These are phyloP conservation scores for Eupeodes corollae DNA, from an alignment of 1,140 invertebrate genomes.

Conservation along the genomic window DNA sequence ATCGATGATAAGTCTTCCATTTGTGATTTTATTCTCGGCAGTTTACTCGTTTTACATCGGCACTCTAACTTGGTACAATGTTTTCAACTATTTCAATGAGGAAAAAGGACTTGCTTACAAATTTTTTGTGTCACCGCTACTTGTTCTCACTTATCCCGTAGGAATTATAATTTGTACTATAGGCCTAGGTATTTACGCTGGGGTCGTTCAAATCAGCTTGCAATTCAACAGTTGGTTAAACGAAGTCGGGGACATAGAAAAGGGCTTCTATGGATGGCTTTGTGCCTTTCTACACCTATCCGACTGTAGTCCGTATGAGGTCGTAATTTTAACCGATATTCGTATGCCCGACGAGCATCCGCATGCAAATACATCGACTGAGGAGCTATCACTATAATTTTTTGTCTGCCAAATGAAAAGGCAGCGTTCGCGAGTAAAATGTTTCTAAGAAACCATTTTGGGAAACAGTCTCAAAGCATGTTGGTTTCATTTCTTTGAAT, in stretches of 20 bases:
- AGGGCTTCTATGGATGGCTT: conserved; percentile 69
- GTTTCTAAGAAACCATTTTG: background rate
- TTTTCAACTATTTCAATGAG: conserved; percentile 58
- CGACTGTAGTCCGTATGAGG: conserved; percentile 45
- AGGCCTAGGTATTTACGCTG: conserved; percentile 54
- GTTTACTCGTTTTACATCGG: conserved; percentile 64
- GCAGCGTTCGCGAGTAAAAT: background rate
- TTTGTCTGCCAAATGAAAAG: background rate
- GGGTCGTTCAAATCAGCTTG: conserved; percentile 55
- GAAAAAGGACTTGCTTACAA: conserved; percentile 51
- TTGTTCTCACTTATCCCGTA: conserved; percentile 61
- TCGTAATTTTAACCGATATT: conserved; percentile 33
- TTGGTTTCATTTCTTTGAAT: too few relatives aligned
- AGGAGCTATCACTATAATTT: conserved; percentile 32
- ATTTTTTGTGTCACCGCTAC: conserved; percentile 50
- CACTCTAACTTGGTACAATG: conserved; percentile 65
- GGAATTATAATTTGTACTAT: conserved; percentile 53
- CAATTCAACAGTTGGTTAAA: conserved; percentile 55
- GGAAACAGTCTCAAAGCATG: too few relatives aligned
- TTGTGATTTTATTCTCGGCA: conserved; percentile 50
- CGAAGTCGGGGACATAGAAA: conserved; percentile 62
- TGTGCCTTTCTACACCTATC: conserved; percentile 54
- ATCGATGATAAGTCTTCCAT: conserved; percentile 52
- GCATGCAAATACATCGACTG: conserved; percentile 31
- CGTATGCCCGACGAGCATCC: conserved; percentile 17